Evolutionary conservation across 2,797 vertebrate genomes (phyloP), one percentile per base, ranked within the genome.

Genomic region (Protonibea diacanthus): DNA sequence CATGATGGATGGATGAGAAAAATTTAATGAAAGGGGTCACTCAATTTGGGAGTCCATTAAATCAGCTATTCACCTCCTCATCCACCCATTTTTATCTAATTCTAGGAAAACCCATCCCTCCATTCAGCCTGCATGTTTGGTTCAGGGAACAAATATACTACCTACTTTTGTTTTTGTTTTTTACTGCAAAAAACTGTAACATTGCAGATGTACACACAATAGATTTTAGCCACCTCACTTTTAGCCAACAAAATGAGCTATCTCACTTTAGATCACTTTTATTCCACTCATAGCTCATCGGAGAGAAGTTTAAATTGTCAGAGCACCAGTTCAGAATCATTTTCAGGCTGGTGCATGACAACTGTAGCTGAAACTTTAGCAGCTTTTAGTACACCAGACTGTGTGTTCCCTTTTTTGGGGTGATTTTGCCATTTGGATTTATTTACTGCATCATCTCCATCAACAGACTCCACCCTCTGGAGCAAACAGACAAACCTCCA

Each of bases 1-100:
- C 18, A 38, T 62, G 55, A 82, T 74, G 78, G 72, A 89, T 81
- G 25, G 68, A 67, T 61, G 47, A 53, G 23, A 67, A 23, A 38
- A 61, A 2, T 42, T 57, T 65, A 58, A 73, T 73, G 29, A 81
- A 73, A 63, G 23, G 51, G 73, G 69, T 82, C 64, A 53, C 47
- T 80, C 59, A 27, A 3, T 81, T 63, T 57, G 1, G 10, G 25
- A 65, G 18, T 60, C 21, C 63, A 67, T 84, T 69, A 72, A 84
- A 74, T 62, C 59, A 58, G 44, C 55, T 20, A 12, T 67, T 65
- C 60, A 61, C 44, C 27, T 84, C 68, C 45, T 78, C 52, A 63
- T 72, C 42, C 23, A 52, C 58, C 42, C 29, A 64, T 76, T 75
- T 75, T 52, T 58, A 74, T 76, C 55, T n/a, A 45, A 29, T 17